Percentiles rank a stretch among this genome's conserved stretches.
Evolutionary conservation across 1,140 invertebrate species (phyloP).

Genomic region (Pogonognathellus flavescens): DNA sequence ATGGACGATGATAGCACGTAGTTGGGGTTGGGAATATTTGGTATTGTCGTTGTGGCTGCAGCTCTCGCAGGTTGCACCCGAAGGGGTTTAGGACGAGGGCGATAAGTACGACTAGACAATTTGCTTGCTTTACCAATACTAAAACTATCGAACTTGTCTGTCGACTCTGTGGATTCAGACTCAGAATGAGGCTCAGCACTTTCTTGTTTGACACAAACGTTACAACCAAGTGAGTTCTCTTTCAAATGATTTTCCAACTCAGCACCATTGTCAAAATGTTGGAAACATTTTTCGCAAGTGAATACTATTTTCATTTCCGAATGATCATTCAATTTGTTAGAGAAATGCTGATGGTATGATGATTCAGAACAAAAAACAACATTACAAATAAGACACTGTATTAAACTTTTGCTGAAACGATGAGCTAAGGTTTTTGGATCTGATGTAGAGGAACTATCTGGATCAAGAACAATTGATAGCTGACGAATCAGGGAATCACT

Average conservation of each 20-base stretch:
- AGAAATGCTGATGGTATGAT: background rate
- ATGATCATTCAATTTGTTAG: conserved; percentile 27
- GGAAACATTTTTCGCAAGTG: background rate
- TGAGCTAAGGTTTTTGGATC: background rate
- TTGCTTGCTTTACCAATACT: background rate
- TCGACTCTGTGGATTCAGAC: background rate
- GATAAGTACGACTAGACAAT: conserved; percentile 29
- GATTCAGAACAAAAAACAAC: background rate
- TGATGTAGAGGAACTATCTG: background rate
- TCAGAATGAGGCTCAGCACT: background rate
- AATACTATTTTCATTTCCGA: conserved; percentile 3
- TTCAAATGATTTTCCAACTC: background rate
- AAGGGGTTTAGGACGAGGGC: background rate
- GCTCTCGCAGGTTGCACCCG: conserved; percentile 13
- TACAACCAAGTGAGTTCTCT: background rate
- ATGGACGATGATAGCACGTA: conserved; percentile 4
- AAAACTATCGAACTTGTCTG: background rate
- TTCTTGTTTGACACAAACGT: background rate
- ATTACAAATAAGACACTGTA: conserved; percentile 27
- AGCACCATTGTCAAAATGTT: background rate
- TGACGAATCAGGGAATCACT: background rate
- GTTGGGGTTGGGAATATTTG: conserved; percentile 25
- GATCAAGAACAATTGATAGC: background rate
- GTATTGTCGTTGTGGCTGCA: background rate
- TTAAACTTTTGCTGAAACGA: conserved; percentile 18